A percentile compares a stretch with the other conserved stretches of the same genome.
These are phyloP conservation scores for Euplagia quadripunctaria DNA, from an alignment of 2,888 invertebrate genomes.

Conservation along the genomic window DNA sequence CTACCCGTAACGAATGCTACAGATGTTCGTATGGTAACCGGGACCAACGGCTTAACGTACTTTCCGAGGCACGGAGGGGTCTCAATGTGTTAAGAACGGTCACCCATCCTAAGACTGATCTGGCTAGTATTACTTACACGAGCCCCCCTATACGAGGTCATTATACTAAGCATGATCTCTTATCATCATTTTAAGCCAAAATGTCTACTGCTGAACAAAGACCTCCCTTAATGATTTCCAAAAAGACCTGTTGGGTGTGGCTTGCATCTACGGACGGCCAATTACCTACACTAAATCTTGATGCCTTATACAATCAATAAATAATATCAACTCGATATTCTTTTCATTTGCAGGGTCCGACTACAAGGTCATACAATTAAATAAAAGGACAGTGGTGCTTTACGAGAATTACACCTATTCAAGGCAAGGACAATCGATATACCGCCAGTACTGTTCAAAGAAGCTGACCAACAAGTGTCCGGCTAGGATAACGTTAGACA, in stretches of 20 bases:
- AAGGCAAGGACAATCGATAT: constrained; percentile 23
- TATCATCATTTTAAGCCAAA: neutral
- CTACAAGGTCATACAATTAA: constrained; percentile 15
- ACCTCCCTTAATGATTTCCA: neutral
- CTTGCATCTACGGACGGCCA: neutral
- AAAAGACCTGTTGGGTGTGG: neutral
- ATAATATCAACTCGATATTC: neutral
- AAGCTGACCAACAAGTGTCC: constrained; percentile 5
- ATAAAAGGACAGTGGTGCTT: constrained; percentile 31
- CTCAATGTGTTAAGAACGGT: no score
- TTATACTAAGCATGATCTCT: neutral
- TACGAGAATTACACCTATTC: constrained; percentile 43
- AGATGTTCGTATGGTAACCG: no score
- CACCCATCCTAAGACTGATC: no score
- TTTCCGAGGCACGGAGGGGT: no score
- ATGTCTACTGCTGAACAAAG: neutral
- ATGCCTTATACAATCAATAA: constrained; percentile 18
- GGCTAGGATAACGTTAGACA: constrained; percentile 14
- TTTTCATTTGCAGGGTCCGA: constrained; percentile 26
- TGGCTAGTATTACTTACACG: no score
- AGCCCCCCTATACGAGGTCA: no score
- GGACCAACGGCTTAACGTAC: no score
- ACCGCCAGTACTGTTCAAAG: constrained; percentile 42
- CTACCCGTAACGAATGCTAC: no score
- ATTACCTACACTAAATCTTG: neutral